These are phyloP conservation scores for Acronicta leporina DNA, from an alignment of 2,888 invertebrate genomes.

Conservation along the genomic window DNA sequence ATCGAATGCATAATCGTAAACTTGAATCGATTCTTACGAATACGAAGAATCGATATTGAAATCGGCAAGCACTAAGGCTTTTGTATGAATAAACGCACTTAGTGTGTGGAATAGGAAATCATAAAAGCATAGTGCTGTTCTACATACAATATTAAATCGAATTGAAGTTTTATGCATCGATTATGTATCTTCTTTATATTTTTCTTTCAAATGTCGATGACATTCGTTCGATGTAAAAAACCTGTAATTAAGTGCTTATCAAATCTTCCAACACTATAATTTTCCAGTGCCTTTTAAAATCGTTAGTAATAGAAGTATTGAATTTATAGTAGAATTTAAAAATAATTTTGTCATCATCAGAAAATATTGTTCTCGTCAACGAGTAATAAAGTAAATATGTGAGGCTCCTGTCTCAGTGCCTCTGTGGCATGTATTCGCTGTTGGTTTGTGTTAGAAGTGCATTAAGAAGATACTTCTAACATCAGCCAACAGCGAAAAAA, in stretches of 20 bases:
- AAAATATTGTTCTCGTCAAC: too few species aligned
- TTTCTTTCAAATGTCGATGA: constrained; percentile 11
- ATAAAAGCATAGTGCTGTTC: constrained; percentile 55
- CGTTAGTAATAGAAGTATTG: too few species aligned
- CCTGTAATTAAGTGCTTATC: too few species aligned
- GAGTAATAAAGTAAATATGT: too few species aligned
- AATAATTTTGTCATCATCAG: too few species aligned
- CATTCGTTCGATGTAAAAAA: constrained; percentile 4
- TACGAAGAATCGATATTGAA: constrained; percentile 77
- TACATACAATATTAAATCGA: constrained; percentile 48
- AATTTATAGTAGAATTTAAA: too few species aligned
- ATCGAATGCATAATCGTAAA: constrained; percentile 83
- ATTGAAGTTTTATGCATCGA: constrained; percentile 35
- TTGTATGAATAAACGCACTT: constrained; percentile 62
- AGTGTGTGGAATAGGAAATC: constrained; percentile 54
- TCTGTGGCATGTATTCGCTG: too few species aligned
- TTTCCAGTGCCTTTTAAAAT: neutral
- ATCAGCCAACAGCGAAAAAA: too few species aligned
- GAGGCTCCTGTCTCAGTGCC: too few species aligned
- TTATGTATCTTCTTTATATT: constrained; percentile 33
- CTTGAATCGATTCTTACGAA: constrained; percentile 75
- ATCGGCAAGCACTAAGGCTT: constrained; percentile 67
- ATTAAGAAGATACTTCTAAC: too few species aligned
- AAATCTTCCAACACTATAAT: neutral
- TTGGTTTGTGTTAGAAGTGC: too few species aligned